Percentiles rank a stretch among this genome's conserved stretches.
These are phyloP conservation scores for Leptothorax acervorum DNA, from an alignment of 2,888 invertebrate species.

Conservation along the genomic window DNA sequence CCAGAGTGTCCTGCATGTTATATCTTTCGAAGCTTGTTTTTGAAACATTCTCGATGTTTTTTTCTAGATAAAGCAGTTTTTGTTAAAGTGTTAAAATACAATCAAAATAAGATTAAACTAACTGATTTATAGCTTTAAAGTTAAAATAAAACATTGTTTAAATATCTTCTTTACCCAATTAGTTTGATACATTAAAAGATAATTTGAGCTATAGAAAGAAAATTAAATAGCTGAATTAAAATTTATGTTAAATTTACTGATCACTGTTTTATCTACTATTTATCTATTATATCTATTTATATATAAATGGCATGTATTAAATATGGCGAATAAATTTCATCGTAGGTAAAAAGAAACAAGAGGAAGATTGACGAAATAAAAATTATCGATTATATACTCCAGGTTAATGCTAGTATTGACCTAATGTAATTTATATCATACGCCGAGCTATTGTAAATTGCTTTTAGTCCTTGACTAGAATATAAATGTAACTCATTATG, in stretches of 20 bases:
- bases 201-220: background rate
- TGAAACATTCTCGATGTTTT: background rate
- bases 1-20: background rate
- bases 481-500: background rate
- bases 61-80: background rate
- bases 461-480: conserved; percentile 16
- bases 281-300: background rate
- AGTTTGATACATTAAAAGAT: background rate
- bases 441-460: background rate
- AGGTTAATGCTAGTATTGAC: conserved; percentile 24
- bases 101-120: background rate
- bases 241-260: background rate
- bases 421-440: conserved; percentile 10
- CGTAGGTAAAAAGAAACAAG: background rate
- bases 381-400: conserved; percentile 13
- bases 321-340: background rate
- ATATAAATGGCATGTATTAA: background rate
- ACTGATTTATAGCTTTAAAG: background rate
- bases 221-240: background rate
- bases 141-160: background rate
- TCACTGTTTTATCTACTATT: background rate
- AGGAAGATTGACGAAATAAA: background rate
- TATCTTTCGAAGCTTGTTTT: background rate
- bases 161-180: background rate
- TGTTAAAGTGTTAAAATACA: background rate